Percentiles rank a stretch among this genome's conserved stretches.
These are phyloP conservation scores for human DNA, from an alignment of 2,113 vertebrate genomes.

Conservation along the genomic window GRCh38 chr22:44143501-44144000, in stretches of 20 bases:
- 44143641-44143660: neutral
- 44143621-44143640: accelerated
- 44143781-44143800: neutral
- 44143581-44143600: neutral
- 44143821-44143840: neutral
- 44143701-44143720: neutral
- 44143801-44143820: neutral
- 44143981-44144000: neutral
- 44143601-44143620: neutral
- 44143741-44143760: conserved; percentile 42
- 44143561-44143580: neutral
- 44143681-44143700: neutral
- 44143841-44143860: neutral
- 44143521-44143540: neutral
- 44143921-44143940: accelerated
- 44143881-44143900: no score
- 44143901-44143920: no score
- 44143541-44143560: neutral
- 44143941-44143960: neutral
- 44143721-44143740: neutral
- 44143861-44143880: neutral
- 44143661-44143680: accelerated
- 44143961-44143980: neutral
- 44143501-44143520: neutral
- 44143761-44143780: conserved; percentile 50